Evolutionary conservation across 64 coral and sea anemone species (phyloP).

Genomic region (Dendronephthya gigantea): DNA sequence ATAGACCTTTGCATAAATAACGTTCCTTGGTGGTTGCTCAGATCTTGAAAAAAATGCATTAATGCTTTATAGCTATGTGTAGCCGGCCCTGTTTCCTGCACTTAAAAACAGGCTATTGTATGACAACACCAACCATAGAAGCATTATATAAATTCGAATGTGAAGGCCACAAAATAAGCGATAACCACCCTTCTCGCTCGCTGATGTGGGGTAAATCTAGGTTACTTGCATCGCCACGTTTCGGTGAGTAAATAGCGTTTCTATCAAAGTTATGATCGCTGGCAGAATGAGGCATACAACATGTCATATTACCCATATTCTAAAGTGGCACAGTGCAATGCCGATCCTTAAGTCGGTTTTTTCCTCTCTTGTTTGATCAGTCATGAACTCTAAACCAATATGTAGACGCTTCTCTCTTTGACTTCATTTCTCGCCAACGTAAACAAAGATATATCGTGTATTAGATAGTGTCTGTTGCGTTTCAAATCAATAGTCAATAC

Average conservation of each 20-base stretch:
- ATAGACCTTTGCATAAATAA: slow-evolving; percentile 48
- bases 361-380: not conserved
- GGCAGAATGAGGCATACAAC: slow-evolving; percentile 80
- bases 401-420: not conserved
- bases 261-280: slow-evolving; percentile 50
- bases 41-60: slow-evolving; percentile 46
- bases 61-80: not conserved
- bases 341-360: not conserved
- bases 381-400: not conserved
- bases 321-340: not conserved
- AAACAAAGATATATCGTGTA: not conserved
- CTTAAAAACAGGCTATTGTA: not conserved
- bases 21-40: slow-evolving; percentile 61
- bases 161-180: not conserved
- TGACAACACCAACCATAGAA: too few species aligned
- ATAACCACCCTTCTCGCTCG: slow-evolving; percentile 69
- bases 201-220: slow-evolving; percentile 94
- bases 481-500: not conserved
- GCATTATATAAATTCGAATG: too few species aligned
- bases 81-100: not conserved
- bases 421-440: not conserved
- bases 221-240: slow-evolving; percentile 41
- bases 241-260: slow-evolving; percentile 61
- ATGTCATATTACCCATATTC: slow-evolving; percentile 84
- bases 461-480: not conserved